Conservation (phyloP, 2,888 invertebrate genomes). For the Glyphotaelius pellucidus region DNA sequence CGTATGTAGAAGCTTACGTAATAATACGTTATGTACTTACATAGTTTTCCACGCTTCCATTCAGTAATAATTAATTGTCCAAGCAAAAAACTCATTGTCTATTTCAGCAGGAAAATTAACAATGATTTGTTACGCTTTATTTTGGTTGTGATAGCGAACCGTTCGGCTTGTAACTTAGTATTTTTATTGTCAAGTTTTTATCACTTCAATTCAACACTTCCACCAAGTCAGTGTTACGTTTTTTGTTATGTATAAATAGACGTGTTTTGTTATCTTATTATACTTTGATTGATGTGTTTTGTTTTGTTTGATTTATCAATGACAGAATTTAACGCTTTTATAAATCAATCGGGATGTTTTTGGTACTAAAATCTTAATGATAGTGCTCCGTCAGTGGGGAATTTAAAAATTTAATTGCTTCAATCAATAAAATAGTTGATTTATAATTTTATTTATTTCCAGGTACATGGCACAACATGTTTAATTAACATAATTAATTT, state of each 20-base stretch:
- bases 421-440: background rate
- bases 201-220: background rate
- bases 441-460: no score
- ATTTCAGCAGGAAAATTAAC: background rate
- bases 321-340: background rate
- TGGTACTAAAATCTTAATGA: background rate
- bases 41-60: background rate
- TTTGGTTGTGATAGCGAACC: background rate
- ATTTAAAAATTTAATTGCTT: background rate
- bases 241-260: background rate
- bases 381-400: background rate
- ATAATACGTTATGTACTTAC: background rate
- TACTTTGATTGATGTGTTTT: background rate
- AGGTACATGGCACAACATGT: no score
- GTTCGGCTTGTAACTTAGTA: background rate
- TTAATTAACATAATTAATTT: no score
- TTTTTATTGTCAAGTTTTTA: background rate
- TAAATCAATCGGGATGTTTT: background rate
- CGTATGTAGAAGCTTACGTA: background rate
- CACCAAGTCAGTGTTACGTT: background rate
- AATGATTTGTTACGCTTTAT: background rate
- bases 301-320: background rate
- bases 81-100: background rate
- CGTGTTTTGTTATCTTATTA: no score
- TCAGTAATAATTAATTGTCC: background rate